Evolutionary conservation across 2,888 invertebrate species (phyloP).

Genomic region (Limenitis camilla): DNA sequence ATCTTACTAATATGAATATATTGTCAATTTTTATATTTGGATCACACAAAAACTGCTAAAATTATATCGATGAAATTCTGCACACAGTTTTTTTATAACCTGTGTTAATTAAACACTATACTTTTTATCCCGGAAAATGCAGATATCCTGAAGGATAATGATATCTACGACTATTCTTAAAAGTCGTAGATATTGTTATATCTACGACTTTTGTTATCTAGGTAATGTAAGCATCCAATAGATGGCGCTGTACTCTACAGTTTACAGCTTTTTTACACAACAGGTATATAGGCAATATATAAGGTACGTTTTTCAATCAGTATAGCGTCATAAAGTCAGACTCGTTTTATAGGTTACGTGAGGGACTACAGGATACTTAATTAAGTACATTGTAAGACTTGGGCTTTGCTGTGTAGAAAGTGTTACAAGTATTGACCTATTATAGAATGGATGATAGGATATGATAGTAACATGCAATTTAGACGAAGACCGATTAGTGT

Average conservation of each 20-base stretch:
- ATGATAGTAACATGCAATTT: neutral
- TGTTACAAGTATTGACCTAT: neutral
- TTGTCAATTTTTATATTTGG: too few species aligned
- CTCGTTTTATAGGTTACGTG: slow-evolving; percentile 32
- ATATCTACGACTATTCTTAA: too few species aligned
- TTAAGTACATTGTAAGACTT: slow-evolving; percentile 13
- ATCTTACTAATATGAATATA: too few species aligned
- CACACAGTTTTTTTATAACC: too few species aligned
- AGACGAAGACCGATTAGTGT: too few species aligned
- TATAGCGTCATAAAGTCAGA: slow-evolving; percentile 25
- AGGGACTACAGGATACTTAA: slow-evolving; percentile 29
- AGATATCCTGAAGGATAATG: too few species aligned
- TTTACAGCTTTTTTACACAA: neutral
- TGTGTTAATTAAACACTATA: too few species aligned
- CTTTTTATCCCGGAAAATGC: too few species aligned
- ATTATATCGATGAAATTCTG: too few species aligned
- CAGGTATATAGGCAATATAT: neutral
- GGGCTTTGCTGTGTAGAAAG: neutral
- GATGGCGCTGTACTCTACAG: neutral
- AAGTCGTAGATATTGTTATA: too few species aligned
- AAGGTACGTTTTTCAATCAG: slow-evolving; percentile 33
- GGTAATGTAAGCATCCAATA: neutral
- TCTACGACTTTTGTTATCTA: too few species aligned
- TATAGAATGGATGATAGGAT: neutral
- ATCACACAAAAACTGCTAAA: too few species aligned